Conservation (phyloP, 2,797 vertebrate species). For the Sibirionetta formosa region DNA sequence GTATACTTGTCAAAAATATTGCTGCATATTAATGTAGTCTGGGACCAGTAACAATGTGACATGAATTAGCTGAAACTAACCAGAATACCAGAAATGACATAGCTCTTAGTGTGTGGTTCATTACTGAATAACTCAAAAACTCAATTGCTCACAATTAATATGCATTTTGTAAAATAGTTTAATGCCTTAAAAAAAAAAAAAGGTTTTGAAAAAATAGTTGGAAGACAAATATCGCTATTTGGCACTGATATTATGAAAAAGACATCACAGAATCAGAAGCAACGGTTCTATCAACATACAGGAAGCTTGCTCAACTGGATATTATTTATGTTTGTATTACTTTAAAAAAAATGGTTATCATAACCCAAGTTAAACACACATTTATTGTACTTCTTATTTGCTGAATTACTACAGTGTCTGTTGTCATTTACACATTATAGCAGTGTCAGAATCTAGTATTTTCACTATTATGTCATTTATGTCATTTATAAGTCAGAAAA, state of each 20-base stretch:
- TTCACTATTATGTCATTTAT: not conserved
- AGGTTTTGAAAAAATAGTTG: not conserved
- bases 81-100: not conserved
- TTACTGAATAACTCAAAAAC: not conserved
- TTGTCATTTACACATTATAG: not conserved
- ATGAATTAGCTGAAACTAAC: not conserved
- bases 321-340: not conserved
- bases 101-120: not conserved
- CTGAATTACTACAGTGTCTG: not conserved
- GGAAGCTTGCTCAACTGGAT: not conserved
- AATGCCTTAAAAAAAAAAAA: not conserved
- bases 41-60: not conserved
- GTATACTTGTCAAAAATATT: not conserved
- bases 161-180: not conserved
- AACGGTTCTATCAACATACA: not conserved
- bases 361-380: not conserved
- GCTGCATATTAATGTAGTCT: not conserved
- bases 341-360: not conserved
- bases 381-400: not conserved
- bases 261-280: fast-evolving
- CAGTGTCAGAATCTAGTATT: not conserved
- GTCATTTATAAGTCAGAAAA: not conserved
- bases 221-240: not conserved
- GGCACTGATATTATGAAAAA: not conserved
- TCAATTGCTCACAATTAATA: not conserved